Evolutionary conservation across 2,797 vertebrate genomes (phyloP).

Genomic region (Typhlichthys subterraneus): DNA sequence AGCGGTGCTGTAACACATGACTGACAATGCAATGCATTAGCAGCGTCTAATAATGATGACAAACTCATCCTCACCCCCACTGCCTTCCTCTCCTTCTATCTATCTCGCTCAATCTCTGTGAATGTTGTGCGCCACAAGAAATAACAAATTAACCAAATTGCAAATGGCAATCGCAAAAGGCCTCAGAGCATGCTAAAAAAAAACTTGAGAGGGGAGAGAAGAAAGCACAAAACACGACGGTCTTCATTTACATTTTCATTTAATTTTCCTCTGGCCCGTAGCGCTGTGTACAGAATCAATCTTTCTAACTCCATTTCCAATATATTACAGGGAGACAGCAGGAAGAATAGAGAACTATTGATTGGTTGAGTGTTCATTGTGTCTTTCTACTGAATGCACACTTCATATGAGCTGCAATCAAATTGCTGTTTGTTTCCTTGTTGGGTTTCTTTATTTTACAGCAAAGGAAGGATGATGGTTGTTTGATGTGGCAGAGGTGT

Average conservation of each 20-base stretch:
- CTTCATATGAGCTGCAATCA: constrained; percentile 74
- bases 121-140: constrained; percentile 52
- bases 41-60: constrained; percentile 46
- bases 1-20: constrained; percentile 27
- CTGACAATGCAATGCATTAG: constrained; percentile 34
- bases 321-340: constrained; percentile 78
- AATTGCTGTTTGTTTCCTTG: constrained; percentile 73
- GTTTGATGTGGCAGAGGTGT: constrained; percentile 65
- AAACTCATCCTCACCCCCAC: constrained; percentile 14
- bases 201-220: constrained; percentile 58
- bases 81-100: constrained; percentile 1
- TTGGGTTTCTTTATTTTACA: constrained; percentile 59
- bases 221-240: constrained; percentile 61
- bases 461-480: constrained; percentile 64
- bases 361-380: constrained; percentile 77
- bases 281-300: constrained; percentile 79
- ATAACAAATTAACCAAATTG: constrained; percentile 74
- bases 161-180: constrained; percentile 53
- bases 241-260: constrained; percentile 84
- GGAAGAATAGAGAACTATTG: constrained; percentile 75
- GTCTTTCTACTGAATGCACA: constrained; percentile 72
- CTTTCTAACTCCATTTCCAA: constrained; percentile 83
- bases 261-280: constrained; percentile 79
- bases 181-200: constrained; percentile 64
- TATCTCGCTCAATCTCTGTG: constrained; percentile 19